These are phyloP conservation scores for Oncorhynchus keta DNA, from an alignment of 2,113 vertebrate genomes.

Conservation along the genomic window DNA sequence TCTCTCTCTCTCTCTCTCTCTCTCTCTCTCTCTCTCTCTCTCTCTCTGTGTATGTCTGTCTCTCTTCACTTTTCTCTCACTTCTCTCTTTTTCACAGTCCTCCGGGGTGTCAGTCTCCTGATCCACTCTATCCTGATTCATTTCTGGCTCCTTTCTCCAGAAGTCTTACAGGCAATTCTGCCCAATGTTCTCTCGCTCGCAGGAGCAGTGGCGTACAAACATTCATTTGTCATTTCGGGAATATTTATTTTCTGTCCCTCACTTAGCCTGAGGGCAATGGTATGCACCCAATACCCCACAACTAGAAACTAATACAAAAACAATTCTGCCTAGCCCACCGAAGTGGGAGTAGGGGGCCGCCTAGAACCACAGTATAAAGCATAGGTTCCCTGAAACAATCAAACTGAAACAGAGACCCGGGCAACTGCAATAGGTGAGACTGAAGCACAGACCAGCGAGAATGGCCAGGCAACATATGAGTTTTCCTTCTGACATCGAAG, in stretches of 20 bases:
- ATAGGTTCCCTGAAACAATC: conserved; percentile 7
- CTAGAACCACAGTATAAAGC: conserved; percentile 20
- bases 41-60: neutral
- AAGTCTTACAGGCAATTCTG: neutral
- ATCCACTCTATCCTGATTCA: no score
- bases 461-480: neutral
- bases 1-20: neutral
- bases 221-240: conserved; percentile 5
- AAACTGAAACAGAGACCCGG: conserved; percentile 25
- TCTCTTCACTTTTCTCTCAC: neutral
- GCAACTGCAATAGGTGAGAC: neutral
- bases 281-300: conserved; percentile 30
- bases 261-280: conserved; percentile 8
- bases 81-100: neutral
- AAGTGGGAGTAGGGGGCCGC: conserved; percentile 13
- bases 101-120: no score
- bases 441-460: neutral
- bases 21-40: neutral
- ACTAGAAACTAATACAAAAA: conserved; percentile 36
- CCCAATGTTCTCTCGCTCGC: neutral
- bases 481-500: neutral
- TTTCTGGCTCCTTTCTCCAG: neutral
- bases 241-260: conserved; percentile 10
- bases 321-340: conserved; percentile 11
- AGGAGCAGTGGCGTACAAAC: neutral